Conservation (phyloP, 2,888 invertebrate genomes). For the Eilema depressum region DNA sequence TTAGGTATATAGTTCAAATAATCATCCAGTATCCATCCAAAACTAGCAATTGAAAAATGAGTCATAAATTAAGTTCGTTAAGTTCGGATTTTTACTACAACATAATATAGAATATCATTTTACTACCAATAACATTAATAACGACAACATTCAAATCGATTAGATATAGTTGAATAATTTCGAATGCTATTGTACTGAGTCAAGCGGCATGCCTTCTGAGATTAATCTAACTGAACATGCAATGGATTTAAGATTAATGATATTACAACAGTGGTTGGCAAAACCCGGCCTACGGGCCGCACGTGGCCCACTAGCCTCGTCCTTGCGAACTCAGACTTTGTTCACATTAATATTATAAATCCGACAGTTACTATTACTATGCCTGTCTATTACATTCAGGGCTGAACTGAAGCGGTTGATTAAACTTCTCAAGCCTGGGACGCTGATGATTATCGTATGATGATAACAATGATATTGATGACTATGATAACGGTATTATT, state of each 20-base stretch:
- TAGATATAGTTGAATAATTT: background rate
- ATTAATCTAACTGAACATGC: background rate
- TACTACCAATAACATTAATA: background rate
- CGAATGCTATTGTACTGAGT: conserved; percentile 1
- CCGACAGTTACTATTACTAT: background rate
- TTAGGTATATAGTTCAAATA: background rate
- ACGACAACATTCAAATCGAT: background rate
- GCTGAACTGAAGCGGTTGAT: background rate
- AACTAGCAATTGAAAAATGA: background rate
- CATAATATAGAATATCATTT: background rate
- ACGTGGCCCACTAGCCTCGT: background rate
- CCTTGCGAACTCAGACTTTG: background rate
- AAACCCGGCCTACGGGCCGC: background rate
- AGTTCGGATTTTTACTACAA: background rate
- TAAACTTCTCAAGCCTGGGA: background rate
- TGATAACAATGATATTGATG: no score
- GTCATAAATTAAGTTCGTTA: no score
- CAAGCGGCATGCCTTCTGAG: background rate
- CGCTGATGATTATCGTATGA: background rate
- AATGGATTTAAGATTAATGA: conserved; percentile 11
- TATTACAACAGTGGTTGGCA: background rate
- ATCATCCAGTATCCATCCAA: background rate
- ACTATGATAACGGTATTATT: no score
- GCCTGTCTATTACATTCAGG: background rate
- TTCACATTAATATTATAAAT: background rate